Evolutionary conservation across 2,888 invertebrate species (phyloP), one percentile per base, ranked within the genome.

Genomic region (Galeruca laticollis): DNA sequence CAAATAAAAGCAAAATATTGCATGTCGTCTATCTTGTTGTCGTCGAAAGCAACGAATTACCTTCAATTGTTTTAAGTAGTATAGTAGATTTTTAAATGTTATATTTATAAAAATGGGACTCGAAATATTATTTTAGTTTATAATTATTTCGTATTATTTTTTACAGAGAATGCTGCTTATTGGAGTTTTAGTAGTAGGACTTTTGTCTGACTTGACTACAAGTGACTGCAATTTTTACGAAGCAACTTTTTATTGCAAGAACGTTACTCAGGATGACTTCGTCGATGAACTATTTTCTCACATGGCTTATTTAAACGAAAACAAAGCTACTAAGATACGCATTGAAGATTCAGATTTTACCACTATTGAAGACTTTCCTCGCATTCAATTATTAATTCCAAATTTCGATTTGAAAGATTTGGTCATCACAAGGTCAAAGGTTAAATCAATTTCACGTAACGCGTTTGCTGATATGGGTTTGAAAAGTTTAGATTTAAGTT

Each of bases 401-500:
- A 43, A 43, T 43, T 43, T 47, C 49, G 2, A 2, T 10, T n/a
- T 47, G 10, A 15, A 43, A 21, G 18, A 20, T 47, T n/a, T 52
- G 26, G 26, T n/a, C 3, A 52, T 52, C 21, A 52, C 26, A 2
- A 52, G 52, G n/a, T 52, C 52, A 13, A 52, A 13, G 3, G n/a
- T 52, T 13, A 11, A 59, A 33, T 2, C 5, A 1, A 43, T 70
- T 15, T 20, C 31, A n/a, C 40, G 57, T 15, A 6, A 60, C n/a
- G 67, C 70, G 8, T 70, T 70, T 43, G 35, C 59, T 10, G 52
- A 43, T 33, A 18, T 61, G 6, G 11, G n/a, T 18, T 51, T 70
- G 9, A 26, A 35, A n/a, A 59, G 43, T 8, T 35, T 70, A 31
- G 62, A 70, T 52, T 33, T 70, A 20, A 70, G 67, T 59, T 26